Percentiles rank a stretch among this genome's conserved stretches.
Evolutionary conservation across 1,140 invertebrate species (phyloP).

Genomic region (Druon quercuslanigerum): DNA sequence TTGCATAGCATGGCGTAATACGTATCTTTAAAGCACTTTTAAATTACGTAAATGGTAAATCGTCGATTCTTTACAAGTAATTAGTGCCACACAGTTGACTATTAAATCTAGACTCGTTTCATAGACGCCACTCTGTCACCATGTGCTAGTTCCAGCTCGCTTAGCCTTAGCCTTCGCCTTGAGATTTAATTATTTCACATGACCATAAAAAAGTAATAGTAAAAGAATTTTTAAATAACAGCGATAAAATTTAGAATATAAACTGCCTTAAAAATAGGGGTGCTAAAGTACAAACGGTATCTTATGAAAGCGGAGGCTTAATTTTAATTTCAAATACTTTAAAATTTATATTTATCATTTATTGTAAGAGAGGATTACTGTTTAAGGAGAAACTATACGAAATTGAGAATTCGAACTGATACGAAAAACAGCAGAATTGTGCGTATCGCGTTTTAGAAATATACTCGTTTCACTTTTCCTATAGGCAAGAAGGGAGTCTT

Average conservation of each 20-base stretch:
- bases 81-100: neutral
- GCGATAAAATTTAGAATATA: neutral
- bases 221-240: neutral
- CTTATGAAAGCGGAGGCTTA: too few species aligned
- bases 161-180: slow-evolving; percentile 37
- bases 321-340: too few species aligned
- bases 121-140: neutral
- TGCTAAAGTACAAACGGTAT: too few species aligned
- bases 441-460: neutral
- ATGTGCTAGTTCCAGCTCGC: neutral
- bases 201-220: neutral
- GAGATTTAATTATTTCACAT: neutral
- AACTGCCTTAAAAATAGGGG: neutral
- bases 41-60: neutral
- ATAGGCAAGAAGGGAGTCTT: neutral
- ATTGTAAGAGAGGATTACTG: neutral
- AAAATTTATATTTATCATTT: too few species aligned
- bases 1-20: neutral
- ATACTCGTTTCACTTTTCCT: neutral
- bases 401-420: neutral
- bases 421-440: neutral
- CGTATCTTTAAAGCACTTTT: neutral
- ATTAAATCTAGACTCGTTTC: slow-evolving; percentile 11
- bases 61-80: neutral
- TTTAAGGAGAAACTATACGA: neutral